Conservation (phyloP, 2,888 invertebrate species). For the Pheosia gnoma region DNA sequence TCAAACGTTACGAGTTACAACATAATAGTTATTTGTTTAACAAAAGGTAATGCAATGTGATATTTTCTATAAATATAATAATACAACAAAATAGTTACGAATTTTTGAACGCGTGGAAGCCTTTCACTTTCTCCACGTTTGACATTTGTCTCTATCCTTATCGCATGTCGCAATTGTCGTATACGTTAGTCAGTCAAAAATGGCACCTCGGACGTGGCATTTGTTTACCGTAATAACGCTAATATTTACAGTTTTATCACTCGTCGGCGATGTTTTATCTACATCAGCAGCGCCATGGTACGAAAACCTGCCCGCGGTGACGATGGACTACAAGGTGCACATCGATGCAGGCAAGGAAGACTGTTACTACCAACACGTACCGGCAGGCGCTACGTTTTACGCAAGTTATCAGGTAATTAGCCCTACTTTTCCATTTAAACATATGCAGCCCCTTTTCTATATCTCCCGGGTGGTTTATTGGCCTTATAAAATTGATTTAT, state of each 20-base stretch:
- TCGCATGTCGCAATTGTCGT: conserved; percentile 27
- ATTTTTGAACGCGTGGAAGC: conserved; percentile 6
- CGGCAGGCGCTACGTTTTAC: conserved; percentile 95
- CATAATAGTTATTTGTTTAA: too few relatives aligned
- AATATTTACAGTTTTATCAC: conserved; percentile 80
- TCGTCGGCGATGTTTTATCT: conserved; percentile 76
- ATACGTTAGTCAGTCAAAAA: conserved; percentile 52
- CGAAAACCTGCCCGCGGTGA: conserved; percentile 94
- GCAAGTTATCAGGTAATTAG: conserved; percentile 94
- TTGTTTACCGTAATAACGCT: conserved; percentile 71
- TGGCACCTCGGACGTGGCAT: conserved; percentile 82
- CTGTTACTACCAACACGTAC: conserved; percentile 97
- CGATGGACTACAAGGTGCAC: conserved; percentile 98
- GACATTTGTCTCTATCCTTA: conserved; percentile 24
- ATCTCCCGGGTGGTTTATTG: conserved; percentile 4
- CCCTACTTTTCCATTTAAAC: conserved; percentile 22
- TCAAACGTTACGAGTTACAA: too few relatives aligned
- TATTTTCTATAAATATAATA: too few relatives aligned
- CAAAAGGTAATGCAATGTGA: too few relatives aligned
- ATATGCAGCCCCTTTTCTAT: conserved; percentile 8
- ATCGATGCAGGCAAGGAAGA: conserved; percentile 97
- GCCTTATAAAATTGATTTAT: neutral
- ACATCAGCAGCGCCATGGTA: conserved; percentile 90
- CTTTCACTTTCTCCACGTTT: conserved; percentile 14
- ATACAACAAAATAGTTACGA: too few relatives aligned